phyloP scores from a whole-genome alignment of 2,888 invertebrate species.

The Micropterix aruncella region DNA sequence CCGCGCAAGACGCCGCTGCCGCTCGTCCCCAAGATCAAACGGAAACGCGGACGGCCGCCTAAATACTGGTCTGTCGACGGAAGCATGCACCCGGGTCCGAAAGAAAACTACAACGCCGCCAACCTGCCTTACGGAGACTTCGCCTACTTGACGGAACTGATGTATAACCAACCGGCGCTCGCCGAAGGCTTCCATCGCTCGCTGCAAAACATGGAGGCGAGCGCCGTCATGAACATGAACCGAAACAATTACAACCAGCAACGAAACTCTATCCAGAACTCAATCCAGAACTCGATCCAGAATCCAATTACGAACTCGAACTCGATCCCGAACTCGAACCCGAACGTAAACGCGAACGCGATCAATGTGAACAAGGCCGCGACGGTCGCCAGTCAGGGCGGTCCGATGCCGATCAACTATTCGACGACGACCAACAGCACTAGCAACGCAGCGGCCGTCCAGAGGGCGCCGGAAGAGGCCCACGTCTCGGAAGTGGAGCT shows the following conservation, averaged over 20 bases:
- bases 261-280: too few relatives aligned
- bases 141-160: conserved; percentile 38
- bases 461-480: background rate
- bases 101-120: conserved; percentile 39
- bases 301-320: too few relatives aligned
- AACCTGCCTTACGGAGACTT: conserved; percentile 40
- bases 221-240: background rate
- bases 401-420: background rate
- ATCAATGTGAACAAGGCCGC: background rate
- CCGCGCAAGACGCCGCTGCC: conserved; percentile 40
- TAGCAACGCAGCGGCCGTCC: background rate
- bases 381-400: background rate
- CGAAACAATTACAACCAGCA: background rate
- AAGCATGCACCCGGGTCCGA: conserved; percentile 18
- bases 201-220: background rate
- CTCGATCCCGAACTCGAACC: too few relatives aligned
- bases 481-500: conserved; percentile 17
- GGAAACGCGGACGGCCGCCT: conserved; percentile 32
- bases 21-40: conserved; percentile 32
- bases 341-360: background rate
- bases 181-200: background rate
- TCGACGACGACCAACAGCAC: background rate
- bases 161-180: conserved; percentile 21
- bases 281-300: too few relatives aligned
- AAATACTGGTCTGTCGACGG: conserved; percentile 24